A percentile compares a stretch with the other conserved stretches of the same genome.
These are phyloP conservation scores for Oreamnos americanus DNA, from an alignment of 2,113 vertebrate genomes.

Conservation along the genomic window DNA sequence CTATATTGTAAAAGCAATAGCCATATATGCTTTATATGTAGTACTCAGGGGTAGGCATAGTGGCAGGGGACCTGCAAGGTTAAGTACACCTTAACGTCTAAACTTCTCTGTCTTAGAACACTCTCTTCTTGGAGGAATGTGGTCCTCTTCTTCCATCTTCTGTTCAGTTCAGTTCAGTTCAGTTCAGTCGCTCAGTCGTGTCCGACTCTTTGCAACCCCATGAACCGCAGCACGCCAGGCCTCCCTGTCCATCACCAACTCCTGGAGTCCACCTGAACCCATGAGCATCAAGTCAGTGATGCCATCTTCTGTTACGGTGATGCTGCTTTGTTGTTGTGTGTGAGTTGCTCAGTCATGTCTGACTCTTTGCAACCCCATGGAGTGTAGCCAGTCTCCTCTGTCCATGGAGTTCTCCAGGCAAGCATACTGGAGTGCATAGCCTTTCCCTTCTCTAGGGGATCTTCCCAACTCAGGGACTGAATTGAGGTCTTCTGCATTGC, in stretches of 20 bases:
- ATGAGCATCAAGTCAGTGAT: no score
- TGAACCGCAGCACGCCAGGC: no score
- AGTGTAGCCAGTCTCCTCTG: neutral
- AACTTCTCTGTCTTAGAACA: neutral
- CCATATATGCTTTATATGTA: fast-evolving
- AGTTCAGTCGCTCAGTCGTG: no score
- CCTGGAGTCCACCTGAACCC: no score
- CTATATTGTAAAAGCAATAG: neutral
- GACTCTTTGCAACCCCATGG: neutral
- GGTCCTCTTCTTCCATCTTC: neutral
- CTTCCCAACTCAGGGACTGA: neutral
- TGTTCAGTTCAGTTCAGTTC: no score
- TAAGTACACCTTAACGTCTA: neutral
- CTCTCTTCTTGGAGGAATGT: neutral
- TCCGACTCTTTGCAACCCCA: no score
- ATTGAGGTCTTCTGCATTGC: neutral
- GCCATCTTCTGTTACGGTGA: neutral
- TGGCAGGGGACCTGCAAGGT: neutral
- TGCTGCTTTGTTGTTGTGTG: neutral
- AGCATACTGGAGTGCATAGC: neutral
- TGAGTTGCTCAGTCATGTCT: neutral
- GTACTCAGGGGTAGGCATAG: neutral
- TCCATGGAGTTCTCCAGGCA: neutral
- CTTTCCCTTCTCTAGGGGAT: neutral
- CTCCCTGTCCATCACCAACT: no score